These are phyloP conservation scores for Cantharis rufa DNA, from an alignment of 2,888 invertebrate species.

Conservation along the genomic window DNA sequence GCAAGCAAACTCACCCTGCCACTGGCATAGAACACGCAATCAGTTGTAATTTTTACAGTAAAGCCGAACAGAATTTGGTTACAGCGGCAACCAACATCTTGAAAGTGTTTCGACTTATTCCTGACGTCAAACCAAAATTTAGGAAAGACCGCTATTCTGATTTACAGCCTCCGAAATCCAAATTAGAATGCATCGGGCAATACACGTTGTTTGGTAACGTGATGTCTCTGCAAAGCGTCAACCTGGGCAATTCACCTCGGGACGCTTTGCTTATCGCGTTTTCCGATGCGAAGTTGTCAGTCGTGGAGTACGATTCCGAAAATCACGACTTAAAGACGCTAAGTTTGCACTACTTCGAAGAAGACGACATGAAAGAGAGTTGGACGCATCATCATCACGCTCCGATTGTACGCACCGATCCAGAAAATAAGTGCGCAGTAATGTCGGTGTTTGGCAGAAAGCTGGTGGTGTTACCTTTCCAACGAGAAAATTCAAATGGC, in stretches of 20 bases:
- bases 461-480: conserved; percentile 91
- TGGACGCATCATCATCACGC: conserved; percentile 85
- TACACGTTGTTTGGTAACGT: conserved; percentile 89
- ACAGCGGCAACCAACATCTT: conserved; percentile 91
- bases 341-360: conserved; percentile 97
- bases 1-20: conserved; percentile 89
- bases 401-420: conserved; percentile 89
- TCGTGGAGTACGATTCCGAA: conserved; percentile 93
- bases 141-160: conserved; percentile 70
- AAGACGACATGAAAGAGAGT: conserved; percentile 93
- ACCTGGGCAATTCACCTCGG: conserved; percentile 78
- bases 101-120: conserved; percentile 86
- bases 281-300: conserved; percentile 92
- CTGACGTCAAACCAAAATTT: conserved; percentile 70
- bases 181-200: conserved; percentile 90
- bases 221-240: conserved; percentile 87
- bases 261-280: conserved; percentile 92
- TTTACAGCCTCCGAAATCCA: conserved; percentile 83
- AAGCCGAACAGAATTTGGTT: conserved; percentile 85
- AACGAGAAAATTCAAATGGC: conserved; percentile 79
- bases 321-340: conserved; percentile 88
- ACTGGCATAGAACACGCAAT: conserved; percentile 93
- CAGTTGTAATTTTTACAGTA: conserved; percentile 90
- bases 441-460: conserved; percentile 93
- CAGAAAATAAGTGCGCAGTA: conserved; percentile 92